Percentiles rank a stretch among this genome's conserved stretches.
Conservation (phyloP, 2,113 vertebrate species). For the Pogona vitticeps region DNA sequence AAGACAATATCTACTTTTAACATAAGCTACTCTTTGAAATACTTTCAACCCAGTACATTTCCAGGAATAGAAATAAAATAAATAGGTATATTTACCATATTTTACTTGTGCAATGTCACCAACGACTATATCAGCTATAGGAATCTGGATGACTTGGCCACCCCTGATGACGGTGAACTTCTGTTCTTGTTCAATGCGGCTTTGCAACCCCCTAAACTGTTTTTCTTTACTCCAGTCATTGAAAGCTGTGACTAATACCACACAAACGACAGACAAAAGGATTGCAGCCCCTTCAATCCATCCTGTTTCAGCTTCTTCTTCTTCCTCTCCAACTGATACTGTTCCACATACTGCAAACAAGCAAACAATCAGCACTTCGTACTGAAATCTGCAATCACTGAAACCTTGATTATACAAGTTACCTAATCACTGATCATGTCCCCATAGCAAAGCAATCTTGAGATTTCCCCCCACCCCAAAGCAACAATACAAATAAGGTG, state of each 20-base stretch:
- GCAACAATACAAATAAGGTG: background rate
- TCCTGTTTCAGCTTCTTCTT: constrained; percentile 91
- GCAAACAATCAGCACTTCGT: constrained; percentile 45
- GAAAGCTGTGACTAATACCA: constrained; percentile 97
- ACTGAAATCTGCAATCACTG: background rate
- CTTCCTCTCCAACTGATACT: constrained; percentile 87
- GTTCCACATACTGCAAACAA: constrained; percentile 87
- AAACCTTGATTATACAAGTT: background rate
- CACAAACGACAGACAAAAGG: constrained; percentile 94
- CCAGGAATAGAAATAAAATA: constrained; percentile 18
- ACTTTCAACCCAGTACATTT: constrained; percentile 1
- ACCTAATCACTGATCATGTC: background rate
- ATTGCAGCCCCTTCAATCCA: constrained; percentile 99
- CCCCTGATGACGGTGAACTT: constrained; percentile 96
- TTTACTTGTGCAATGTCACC: constrained; percentile 98
- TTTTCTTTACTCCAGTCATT: constrained; percentile 99
- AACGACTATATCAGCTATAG: constrained; percentile 95
- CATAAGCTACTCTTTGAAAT: constrained; percentile 1
- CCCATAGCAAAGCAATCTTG: background rate
- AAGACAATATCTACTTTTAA: constrained; percentile 48
- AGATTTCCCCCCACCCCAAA: background rate
- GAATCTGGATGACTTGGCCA: constrained; percentile 96
- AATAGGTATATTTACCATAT: constrained; percentile 85
- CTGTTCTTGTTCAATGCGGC: constrained; percentile 98
- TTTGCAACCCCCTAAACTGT: constrained; percentile 96